Evolutionary conservation across 2,888 invertebrate species (phyloP), one percentile per base, ranked within the genome.

Genomic region (Strigamia crassipes): DNA sequence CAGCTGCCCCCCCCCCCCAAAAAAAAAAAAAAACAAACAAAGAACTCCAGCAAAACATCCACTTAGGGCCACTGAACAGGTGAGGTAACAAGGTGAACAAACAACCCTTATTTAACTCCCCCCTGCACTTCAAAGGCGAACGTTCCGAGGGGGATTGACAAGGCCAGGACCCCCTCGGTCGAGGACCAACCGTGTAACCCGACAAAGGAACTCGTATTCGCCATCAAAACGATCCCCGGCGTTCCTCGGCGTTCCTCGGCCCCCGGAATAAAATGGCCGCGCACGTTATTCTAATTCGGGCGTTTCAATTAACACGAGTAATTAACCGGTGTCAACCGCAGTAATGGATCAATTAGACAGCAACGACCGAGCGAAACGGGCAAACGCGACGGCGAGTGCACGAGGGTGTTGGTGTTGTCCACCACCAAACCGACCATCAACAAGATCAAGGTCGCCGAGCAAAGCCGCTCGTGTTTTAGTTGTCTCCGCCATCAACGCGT

Each of bases 221-320:
- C 46, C 12, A 38, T 38, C 9, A 38, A 38, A 38, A 38, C 15
- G 46, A 46, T 46, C 4, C n/a, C 27, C 31, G 6, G 23, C 34
- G 23, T n/a, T 10, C 34, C 23, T 5, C 31, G 6, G 23, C 34
- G 23, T n/a, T 10, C 34, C 23, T 5, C 8, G 21, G 78, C 31
- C 78, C 10, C 6, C 13, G n/a, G 1, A 23, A 23, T 2, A 38
- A 27, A 77, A 79, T 38, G 41, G 77, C 18, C 38, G 34, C 51
- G 3, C 18, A 56, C 8, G 21, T 56, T 18, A 56, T 56, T 56
- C n/a, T 21, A 56, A 56, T 56, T 56, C 56, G 18, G 21, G 79
- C 78, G 41, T 82, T 81, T 81, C 82, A 82, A 82, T 82, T 82
- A 82, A 82, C 81, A 61, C 82, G 46, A 61, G 78, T 82, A 82